Percentiles rank a stretch among this genome's conserved stretches.
Evolutionary conservation across 2,113 vertebrate species (phyloP).

Genomic region (Prionailurus bengalensis): DNA sequence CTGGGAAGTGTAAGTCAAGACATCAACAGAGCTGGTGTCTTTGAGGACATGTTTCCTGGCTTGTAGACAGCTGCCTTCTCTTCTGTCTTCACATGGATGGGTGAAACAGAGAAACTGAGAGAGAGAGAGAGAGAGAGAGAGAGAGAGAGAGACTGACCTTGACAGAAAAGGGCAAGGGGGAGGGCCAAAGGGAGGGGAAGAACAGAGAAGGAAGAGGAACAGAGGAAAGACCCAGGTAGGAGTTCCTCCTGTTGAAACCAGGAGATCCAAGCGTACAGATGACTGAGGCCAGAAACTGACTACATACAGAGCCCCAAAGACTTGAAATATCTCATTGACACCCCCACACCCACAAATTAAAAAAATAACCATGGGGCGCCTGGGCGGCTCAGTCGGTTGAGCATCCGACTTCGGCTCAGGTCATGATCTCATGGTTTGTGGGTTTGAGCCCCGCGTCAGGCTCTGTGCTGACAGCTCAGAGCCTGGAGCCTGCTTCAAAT

Average conservation of each 20-base stretch:
- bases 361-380: too few species aligned
- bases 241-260: background rate
- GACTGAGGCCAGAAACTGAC: background rate
- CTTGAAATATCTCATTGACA: background rate
- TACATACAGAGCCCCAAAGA: background rate
- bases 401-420: too few species aligned
- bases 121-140: background rate
- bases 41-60: background rate
- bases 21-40: background rate
- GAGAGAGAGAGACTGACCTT: background rate
- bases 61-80: background rate
- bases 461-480: too few species aligned
- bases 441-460: too few species aligned
- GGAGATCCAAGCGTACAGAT: background rate
- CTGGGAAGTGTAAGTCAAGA: background rate
- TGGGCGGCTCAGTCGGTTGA: too few species aligned
- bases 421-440: too few species aligned
- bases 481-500: too few species aligned
- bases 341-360: background rate
- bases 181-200: fast-evolving
- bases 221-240: background rate
- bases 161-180: background rate
- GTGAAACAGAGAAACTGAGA: background rate
- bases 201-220: background rate
- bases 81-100: background rate